Evolutionary conservation across 1,140 invertebrate species (phyloP).

Genomic region (Drosophila novamexicana): DNA sequence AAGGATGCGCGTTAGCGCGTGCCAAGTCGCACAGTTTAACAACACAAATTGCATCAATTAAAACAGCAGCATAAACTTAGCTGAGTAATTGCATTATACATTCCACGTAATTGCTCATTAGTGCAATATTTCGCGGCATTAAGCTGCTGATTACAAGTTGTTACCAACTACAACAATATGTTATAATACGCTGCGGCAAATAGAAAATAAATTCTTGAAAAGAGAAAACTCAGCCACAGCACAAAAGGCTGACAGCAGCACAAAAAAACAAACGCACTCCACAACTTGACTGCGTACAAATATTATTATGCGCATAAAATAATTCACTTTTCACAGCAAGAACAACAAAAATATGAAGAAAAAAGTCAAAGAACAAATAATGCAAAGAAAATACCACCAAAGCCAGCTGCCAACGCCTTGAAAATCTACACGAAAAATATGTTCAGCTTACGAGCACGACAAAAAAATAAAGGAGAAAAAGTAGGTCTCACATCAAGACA

Average conservation of each 20-base stretch:
- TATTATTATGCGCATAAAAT: slow-evolving; percentile 35
- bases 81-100: slow-evolving; percentile 64
- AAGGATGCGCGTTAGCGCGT: slow-evolving; percentile 2
- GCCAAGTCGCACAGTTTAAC: not conserved
- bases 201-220: not conserved
- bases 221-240: not conserved
- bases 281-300: not conserved
- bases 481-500: slow-evolving; percentile 9
- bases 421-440: slow-evolving; percentile 40
- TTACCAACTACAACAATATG: not conserved
- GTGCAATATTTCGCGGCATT: not conserved
- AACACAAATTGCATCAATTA: slow-evolving; percentile 11
- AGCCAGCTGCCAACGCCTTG: slow-evolving; percentile 43
- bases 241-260: not conserved
- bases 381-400: slow-evolving; percentile 10
- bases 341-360: not conserved
- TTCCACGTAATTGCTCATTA: slow-evolving; percentile 64
- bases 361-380: not conserved
- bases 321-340: slow-evolving; percentile 18
- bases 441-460: slow-evolving; percentile 4
- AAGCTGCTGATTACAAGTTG: not conserved
- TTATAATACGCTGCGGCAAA: not conserved
- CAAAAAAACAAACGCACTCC: not conserved
- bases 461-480: not conserved
- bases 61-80: slow-evolving; percentile 23